Base-by-base conservation (phyloP, 2,797 vertebrate species). In the Diplodus puntazzo region DNA sequence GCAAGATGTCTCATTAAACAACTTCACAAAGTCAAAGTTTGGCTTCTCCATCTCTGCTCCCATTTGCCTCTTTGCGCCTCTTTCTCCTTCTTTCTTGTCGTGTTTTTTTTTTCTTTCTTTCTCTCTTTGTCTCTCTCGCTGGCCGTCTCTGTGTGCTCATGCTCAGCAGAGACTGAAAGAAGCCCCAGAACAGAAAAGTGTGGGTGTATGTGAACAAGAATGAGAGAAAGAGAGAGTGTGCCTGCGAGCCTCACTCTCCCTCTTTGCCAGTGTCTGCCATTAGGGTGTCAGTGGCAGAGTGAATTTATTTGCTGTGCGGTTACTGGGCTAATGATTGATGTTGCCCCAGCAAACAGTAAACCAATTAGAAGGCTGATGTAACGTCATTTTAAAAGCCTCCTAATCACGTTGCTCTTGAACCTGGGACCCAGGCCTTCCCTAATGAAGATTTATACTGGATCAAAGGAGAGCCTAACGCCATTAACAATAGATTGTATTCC, bases 361-460 rank as follows among this genome's bases (percentile, higher is more conserved):
- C 97, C 97, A 97, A 98, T 98, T 98, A 98, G 96, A 96, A 95
- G 93, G 88, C 97, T 98, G 97, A 98, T 98, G 97, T 98, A 98
- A 98, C 97, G 97, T 97, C 97, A 98, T 98, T 98, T 98, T 97
- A 98, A 98, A 97, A 97, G 97, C 96, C 95, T 96, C 95, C 95
- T 98, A 98, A 99, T 98, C 97, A 96, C 95, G 97, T 98, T 98
- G 97, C 95, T 97, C 96, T 97, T 96, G 94, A 97, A 97, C 96
- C 96, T 96, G 95, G 95, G 96, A 97, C 94, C 96, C 95, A 94
- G 97, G 97, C 97, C 97, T 97, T 96, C 96, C 96, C 95, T 98
- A 98, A 98, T 98, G 96, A 98, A 98, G 97, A 98, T 98, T 98
- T 98, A 98, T 98, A 96, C 95, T 95, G 95, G 96, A 98, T 97